Base-by-base conservation (phyloP, 2,113 vertebrate species). In the Dipodomys spectabilis region DNA sequence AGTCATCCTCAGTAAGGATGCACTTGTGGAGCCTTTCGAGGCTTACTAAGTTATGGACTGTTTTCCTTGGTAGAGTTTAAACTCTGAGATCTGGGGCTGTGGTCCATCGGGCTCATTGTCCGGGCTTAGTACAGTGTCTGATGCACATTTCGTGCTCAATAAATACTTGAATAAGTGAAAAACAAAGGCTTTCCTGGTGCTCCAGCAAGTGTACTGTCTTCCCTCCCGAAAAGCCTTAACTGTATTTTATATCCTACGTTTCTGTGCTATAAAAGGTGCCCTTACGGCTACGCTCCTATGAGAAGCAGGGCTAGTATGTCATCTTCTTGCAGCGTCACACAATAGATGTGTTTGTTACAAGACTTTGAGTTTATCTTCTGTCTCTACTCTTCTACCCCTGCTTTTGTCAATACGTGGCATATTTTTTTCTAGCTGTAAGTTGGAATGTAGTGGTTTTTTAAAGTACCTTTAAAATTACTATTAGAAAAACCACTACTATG, bases 21-120 rank as follows among this genome's bases (percentile, higher is more conserved):
- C 90, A 92, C 85, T 94, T 92, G 85, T 13, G 68, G 18, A 80
- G 62, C 7, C 60, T 94, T 87, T 92, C 82, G 65, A 89, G 83
- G 77, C 68, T 93, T 78, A 80, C 53, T 32, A 90, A 79, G 90
- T 86, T 82, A 65, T 2, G 18, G 20, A 73, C 2, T 57, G 22
- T 84, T 74, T 75, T 79, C n/a, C 82, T 68, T 73, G 12, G 25
- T 86, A 78, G 23, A 86, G 22, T 72, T 57, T 44, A 89, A 86
- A 74, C 44, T 85, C 44, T 68, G 86, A 91, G 65, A 82, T 30
- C 9, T 74, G 49, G 60, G 13, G 45, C 27, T 44, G 0, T 77
- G 27, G 20, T n/a, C 11, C 23, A 7, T 87, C 15, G 79, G 68
- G 28, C 73, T 78, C 18, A 6, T 62, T 49, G 44, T 89, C 4